Evolutionary conservation across 2,113 vertebrate genomes (phyloP).

Genomic region (Crypturellus undulatus): DNA sequence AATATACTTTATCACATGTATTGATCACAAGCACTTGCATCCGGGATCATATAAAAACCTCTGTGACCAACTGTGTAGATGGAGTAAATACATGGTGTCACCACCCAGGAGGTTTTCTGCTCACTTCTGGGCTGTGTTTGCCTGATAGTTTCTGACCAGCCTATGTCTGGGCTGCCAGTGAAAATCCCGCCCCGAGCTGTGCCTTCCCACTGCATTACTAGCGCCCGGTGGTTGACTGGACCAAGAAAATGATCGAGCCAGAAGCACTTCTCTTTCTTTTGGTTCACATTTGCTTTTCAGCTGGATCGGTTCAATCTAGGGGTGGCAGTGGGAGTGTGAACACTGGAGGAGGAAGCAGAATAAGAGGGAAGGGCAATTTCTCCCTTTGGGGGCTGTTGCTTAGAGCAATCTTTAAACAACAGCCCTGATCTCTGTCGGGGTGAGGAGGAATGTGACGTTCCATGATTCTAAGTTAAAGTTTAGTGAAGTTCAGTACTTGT

Average conservation of each 20-base stretch:
- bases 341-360: not conserved
- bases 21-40: not conserved
- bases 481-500: not conserved
- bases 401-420: not conserved
- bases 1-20: not conserved
- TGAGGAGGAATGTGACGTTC: not conserved
- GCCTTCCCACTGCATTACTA: not conserved
- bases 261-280: not conserved
- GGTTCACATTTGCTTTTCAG: not conserved
- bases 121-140: not conserved
- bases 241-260: not conserved
- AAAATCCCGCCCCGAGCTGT: accelerated
- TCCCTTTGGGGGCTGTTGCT: not conserved
- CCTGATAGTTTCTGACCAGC: not conserved
- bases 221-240: not conserved
- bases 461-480: not conserved
- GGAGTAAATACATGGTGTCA: not conserved
- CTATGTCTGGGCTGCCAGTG: not conserved
- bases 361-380: not conserved
- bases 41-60: not conserved
- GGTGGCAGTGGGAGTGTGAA: not conserved
- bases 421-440: not conserved
- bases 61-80: not conserved
- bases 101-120: not conserved
- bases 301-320: not conserved